Evolutionary conservation across 2,888 invertebrate species (phyloP).

Genomic region (Tenthredo livida): DNA sequence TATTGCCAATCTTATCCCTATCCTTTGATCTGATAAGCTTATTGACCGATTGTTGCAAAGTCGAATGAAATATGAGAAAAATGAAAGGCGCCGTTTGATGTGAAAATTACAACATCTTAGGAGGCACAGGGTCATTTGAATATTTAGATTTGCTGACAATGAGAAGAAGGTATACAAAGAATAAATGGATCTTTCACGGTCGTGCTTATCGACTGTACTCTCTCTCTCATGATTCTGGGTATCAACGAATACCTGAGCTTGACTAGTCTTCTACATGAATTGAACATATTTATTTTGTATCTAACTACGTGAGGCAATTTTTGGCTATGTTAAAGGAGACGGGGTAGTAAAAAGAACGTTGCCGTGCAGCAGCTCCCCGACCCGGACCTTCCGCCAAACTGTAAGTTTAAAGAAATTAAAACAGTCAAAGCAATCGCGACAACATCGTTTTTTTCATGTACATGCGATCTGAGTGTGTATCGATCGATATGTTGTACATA

Average conservation of each 20-base stretch:
- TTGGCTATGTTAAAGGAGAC: constrained; percentile 39
- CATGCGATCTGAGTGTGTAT: not conserved
- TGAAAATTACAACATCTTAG: not conserved
- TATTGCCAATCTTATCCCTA: constrained; percentile 40
- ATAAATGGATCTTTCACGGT: not conserved
- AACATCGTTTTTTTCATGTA: constrained; percentile 3
- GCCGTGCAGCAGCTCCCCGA: constrained; percentile 74
- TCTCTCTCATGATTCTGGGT: not conserved
- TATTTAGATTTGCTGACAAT: not conserved
- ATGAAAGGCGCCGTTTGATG: not conserved
- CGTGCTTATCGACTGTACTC: not conserved
- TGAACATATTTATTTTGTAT: constrained; percentile 17
- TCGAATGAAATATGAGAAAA: not conserved
- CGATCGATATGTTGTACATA: not conserved
- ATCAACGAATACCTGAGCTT: not conserved
- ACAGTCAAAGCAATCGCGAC: constrained; percentile 70
- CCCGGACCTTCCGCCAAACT: constrained; percentile 75
- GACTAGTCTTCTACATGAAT: constrained; percentile 8
- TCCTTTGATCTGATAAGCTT: constrained; percentile 14
- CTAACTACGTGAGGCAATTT: constrained; percentile 11
- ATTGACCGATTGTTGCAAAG: not conserved
- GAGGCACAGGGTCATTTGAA: not conserved
- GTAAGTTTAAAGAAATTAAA: constrained; percentile 78
- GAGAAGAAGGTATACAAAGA: not conserved
- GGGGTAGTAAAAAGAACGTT: constrained; percentile 71